These are phyloP conservation scores for Scatophagus argus DNA, from an alignment of 2,113 vertebrate species.

Conservation along the genomic window DNA sequence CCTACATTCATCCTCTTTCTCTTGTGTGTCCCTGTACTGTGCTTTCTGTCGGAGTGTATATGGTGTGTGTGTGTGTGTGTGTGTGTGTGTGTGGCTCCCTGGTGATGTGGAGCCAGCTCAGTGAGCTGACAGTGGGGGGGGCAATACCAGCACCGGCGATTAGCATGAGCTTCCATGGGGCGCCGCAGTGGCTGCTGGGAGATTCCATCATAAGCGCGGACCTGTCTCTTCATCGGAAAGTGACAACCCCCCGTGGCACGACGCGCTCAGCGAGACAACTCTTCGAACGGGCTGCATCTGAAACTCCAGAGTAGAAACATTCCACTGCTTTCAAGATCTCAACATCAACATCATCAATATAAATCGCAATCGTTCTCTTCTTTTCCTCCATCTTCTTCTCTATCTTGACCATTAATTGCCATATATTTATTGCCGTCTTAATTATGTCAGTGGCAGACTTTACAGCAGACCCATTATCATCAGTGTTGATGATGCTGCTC, in stretches of 20 bases:
- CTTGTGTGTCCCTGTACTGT: conserved; percentile 53
- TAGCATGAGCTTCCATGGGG: conserved; percentile 83
- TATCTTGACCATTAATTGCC: conserved; percentile 48
- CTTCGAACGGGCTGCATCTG: conserved; percentile 53
- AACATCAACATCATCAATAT: conserved; percentile 14
- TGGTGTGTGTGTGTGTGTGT: conserved; percentile 29
- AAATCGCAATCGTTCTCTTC: conserved; percentile 25
- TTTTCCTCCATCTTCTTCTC: conserved; percentile 17
- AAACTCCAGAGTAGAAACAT: conserved; percentile 50
- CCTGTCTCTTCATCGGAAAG: conserved; percentile 78
- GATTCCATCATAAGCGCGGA: conserved; percentile 71
- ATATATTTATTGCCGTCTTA: conserved; percentile 23
- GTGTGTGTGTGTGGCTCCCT: conserved; percentile 64
- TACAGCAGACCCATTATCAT: conserved; percentile 31
- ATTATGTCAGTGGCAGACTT: conserved; percentile 26
- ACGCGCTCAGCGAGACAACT: conserved; percentile 52
- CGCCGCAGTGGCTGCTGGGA: conserved; percentile 78
- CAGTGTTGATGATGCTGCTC: conserved; percentile 18
- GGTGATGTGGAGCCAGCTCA: conserved; percentile 78
- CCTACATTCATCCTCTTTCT: conserved; percentile 64
- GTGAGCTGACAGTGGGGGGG: conserved; percentile 77
- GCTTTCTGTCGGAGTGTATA: conserved; percentile 58
- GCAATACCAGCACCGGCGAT: conserved; percentile 70
- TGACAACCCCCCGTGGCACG: conserved; percentile 80
- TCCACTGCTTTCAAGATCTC: conserved; percentile 35